phyloP scores from a whole-genome alignment of 2,888 invertebrate species.

The Lasius platythorax region DNA sequence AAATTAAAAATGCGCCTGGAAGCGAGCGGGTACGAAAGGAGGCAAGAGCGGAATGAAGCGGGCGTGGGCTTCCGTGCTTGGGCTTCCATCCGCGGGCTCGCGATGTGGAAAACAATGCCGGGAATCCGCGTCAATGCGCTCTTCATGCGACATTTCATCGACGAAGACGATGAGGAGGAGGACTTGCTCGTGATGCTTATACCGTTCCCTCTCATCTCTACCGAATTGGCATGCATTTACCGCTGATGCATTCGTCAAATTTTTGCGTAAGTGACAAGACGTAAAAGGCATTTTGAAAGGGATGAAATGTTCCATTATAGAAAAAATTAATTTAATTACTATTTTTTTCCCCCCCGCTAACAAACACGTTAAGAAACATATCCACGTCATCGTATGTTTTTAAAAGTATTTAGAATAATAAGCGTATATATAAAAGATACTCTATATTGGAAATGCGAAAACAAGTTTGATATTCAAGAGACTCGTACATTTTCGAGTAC shows the following conservation, averaged over 20 bases:
- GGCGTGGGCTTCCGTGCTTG: slow-evolving; percentile 68
- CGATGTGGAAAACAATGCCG: slow-evolving; percentile 79
- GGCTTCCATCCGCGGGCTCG: slow-evolving; percentile 70
- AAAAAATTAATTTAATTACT: background rate
- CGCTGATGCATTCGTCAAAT: slow-evolving; percentile 10
- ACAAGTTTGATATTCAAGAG: background rate
- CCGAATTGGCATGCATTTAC: background rate
- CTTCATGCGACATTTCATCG: slow-evolving; percentile 59
- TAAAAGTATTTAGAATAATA: background rate
- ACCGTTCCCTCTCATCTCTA: slow-evolving; percentile 38
- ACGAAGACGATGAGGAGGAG: slow-evolving; percentile 40
- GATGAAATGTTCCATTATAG: background rate
- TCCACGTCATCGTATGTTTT: background rate
- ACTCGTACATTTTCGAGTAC: background rate
- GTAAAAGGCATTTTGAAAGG: background rate
- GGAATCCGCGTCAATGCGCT: slow-evolving; percentile 70
- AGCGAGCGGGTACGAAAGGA: slow-evolving; percentile 73
- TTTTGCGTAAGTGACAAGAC: background rate
- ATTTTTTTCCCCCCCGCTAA: background rate
- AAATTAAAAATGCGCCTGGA: slow-evolving; percentile 80
- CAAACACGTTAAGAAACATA: background rate
- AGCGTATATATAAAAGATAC: background rate
- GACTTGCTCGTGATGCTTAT: slow-evolving; percentile 54
- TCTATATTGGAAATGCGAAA: background rate
- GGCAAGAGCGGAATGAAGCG: slow-evolving; percentile 78